phyloP scores from a whole-genome alignment of 2,888 invertebrate species.

The Drosophila heteroneura region DNA sequence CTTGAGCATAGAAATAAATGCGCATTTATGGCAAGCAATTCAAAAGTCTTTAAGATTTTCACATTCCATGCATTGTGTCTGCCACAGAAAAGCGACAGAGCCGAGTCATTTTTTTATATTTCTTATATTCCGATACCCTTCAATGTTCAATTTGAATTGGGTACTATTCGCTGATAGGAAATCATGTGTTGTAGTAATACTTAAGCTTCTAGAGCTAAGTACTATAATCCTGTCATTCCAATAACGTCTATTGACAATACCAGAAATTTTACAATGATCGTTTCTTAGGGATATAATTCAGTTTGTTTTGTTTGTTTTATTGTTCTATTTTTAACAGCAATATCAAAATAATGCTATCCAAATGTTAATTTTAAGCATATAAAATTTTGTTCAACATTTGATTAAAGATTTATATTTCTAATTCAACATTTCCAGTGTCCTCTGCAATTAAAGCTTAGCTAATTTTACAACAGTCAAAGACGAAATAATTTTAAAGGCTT shows the following conservation, averaged over 20 bases:
- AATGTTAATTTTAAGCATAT: not conserved
- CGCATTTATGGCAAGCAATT: conserved; percentile 81
- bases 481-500: too few relatives aligned
- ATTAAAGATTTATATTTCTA: not conserved
- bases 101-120: conserved; percentile 52
- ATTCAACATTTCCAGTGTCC: not conserved
- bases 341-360: not conserved
- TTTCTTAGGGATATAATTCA: not conserved
- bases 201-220: not conserved
- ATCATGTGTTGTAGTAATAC: not conserved
- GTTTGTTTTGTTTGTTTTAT: not conserved
- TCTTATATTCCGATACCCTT: conserved; percentile 65
- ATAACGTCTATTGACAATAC: not conserved
- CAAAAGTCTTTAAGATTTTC: conserved; percentile 81
- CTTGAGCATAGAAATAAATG: conserved; percentile 81
- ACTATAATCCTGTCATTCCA: too few relatives aligned
- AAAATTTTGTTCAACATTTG: not conserved
- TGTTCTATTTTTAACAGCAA: too few relatives aligned
- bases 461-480: not conserved
- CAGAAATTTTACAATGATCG: not conserved
- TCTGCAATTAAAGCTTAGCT: not conserved
- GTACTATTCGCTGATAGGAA: not conserved
- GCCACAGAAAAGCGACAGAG: conserved; percentile 64
- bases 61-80: conserved; percentile 79
- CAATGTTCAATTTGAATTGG: not conserved